Base-by-base conservation (phyloP, 2,888 invertebrate species). In the Apeira syringaria region DNA sequence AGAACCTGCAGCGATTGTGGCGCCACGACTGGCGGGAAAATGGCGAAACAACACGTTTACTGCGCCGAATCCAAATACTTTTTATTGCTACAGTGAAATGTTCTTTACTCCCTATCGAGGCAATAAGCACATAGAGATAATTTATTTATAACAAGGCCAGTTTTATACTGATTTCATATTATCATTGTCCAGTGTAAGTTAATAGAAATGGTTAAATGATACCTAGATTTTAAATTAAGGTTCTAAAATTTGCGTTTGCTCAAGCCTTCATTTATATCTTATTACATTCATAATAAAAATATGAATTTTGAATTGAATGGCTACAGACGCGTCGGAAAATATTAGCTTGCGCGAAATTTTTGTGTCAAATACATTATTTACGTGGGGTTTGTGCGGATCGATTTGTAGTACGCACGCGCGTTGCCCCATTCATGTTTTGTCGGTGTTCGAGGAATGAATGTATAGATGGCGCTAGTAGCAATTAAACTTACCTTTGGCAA, bases 391-490 rank as follows among this genome's bases (percentile, higher is more conserved):
- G 48, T 53, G 24, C 64, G 82, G 86, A 87, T 88, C 87, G 74
- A 88, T 88, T 73, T 51, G 54, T 59, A 74, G 57, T 75, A 74
- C 86, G 87, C 87, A 80, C 70, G 87, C 87, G 87, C 74, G 73
- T 49, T 79, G 58, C 53, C 61, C 58, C 82, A 80, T 87, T 82
- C 82, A 81, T 79, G 57, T 53, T 59, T 67, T 62, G 56, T 57
- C 46, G 44, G 51, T 47, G 55, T 43, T 37, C 49, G 55, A 45
- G 48, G 32, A 28, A 33, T 43, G 32, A 67, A 64, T 68, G 70
- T 63, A 82, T 63, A 82, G 82, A 82, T 80, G 82, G 78, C 76
- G 71, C 30, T 68, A 62, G 60, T 31, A 47, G 56, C 56, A 67
- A 64, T 66, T 62, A 56, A 64, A 65, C 61, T 59, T 50, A 39